Percentiles rank a stretch among this genome's conserved stretches.
Evolutionary conservation across 2,113 vertebrate genomes (phyloP).

Genomic region (Menidia beryllina): DNA sequence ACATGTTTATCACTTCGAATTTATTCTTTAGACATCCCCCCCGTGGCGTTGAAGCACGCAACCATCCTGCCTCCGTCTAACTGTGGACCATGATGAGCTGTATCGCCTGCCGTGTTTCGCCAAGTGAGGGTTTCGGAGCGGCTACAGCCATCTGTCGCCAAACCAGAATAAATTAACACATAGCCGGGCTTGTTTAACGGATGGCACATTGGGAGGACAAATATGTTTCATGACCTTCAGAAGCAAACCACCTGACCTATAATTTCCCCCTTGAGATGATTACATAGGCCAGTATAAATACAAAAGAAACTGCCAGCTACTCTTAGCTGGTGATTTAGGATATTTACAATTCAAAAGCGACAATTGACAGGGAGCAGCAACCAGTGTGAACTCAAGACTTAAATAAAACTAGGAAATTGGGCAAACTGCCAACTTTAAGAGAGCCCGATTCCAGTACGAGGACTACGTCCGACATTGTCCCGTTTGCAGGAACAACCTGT

Average conservation of each 20-base stretch:
- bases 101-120: slow-evolving; percentile 41
- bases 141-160: slow-evolving; percentile 20
- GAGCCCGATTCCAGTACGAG: slow-evolving; percentile 23
- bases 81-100: slow-evolving; percentile 49
- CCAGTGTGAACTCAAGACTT: too few relatives aligned
- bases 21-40: slow-evolving; percentile 47
- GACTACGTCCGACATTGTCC: slow-evolving; percentile 18
- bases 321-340: too few relatives aligned
- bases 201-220: slow-evolving; percentile 13
- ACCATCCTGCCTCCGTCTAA: slow-evolving; percentile 48
- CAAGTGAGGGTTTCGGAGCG: slow-evolving; percentile 12
- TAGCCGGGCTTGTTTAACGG: slow-evolving; percentile 8
- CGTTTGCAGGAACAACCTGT: slow-evolving; percentile 52
- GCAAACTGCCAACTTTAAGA: slow-evolving; percentile 43
- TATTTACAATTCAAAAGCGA: too few relatives aligned
- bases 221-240: slow-evolving; percentile 33
- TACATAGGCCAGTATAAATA: slow-evolving; percentile 36
- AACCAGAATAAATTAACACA: slow-evolving; percentile 26
- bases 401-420: too few relatives aligned
- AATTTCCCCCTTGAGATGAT: slow-evolving; percentile 29
- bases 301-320: slow-evolving; percentile 13
- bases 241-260: slow-evolving; percentile 30
- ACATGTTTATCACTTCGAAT: slow-evolving; percentile 43
- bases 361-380: too few relatives aligned
- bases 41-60: slow-evolving; percentile 2